Evolutionary conservation across 2,888 invertebrate genomes (phyloP).

Genomic region (Embidobia sp.): DNA sequence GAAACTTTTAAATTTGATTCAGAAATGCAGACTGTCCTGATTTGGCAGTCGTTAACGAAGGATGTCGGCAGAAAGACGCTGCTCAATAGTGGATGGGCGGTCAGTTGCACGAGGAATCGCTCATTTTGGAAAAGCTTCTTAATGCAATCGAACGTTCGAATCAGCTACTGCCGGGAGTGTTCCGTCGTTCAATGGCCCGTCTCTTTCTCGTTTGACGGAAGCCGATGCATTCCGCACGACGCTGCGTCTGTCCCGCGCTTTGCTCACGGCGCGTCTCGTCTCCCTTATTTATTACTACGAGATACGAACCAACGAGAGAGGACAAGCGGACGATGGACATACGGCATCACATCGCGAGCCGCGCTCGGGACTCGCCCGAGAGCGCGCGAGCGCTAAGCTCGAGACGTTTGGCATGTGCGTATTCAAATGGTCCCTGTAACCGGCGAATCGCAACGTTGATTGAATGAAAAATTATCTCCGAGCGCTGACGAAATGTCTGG

Average conservation of each 20-base stretch:
- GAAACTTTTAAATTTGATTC: constrained; percentile 57
- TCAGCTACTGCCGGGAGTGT: constrained; percentile 68
- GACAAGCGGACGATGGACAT: constrained; percentile 71
- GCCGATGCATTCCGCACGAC: constrained; percentile 79
- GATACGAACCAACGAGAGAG: constrained; percentile 69
- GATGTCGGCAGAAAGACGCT: constrained; percentile 35
- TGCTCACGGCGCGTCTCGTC: constrained; percentile 70
- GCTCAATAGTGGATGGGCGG: constrained; percentile 38
- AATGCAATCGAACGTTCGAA: constrained; percentile 77
- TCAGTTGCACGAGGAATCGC: constrained; percentile 59
- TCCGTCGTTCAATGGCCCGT: constrained; percentile 66
- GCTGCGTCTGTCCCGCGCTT: constrained; percentile 75
- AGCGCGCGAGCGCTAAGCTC: constrained; percentile 20
- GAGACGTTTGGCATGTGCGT: constrained; percentile 77
- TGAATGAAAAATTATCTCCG: constrained; percentile 75
- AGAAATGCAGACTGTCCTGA: constrained; percentile 60
- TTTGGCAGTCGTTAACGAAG: constrained; percentile 74
- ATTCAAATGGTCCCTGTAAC: constrained; percentile 77
- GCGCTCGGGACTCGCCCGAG: constrained; percentile 42
- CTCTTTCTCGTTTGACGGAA: constrained; percentile 76
- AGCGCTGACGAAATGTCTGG: constrained; percentile 44
- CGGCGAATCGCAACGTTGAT: constrained; percentile 70
- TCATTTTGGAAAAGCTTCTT: constrained; percentile 78
- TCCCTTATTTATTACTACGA: constrained; percentile 78
- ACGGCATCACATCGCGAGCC: constrained; percentile 64